Conservation (phyloP, 2,888 invertebrate genomes). For the Xestia xanthographa region DNA sequence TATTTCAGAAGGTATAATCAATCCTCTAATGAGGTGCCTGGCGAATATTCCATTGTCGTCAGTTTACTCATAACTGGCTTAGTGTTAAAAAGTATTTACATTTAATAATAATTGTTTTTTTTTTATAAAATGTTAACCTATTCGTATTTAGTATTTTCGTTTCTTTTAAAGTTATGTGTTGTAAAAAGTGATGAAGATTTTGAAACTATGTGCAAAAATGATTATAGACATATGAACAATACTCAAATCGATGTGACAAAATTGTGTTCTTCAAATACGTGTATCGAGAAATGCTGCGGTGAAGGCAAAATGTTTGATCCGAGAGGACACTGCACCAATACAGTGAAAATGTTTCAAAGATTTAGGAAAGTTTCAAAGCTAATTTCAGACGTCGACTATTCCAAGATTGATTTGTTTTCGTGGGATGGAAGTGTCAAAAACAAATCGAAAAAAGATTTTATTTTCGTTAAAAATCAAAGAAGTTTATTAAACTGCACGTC, state of each 20-base stretch:
- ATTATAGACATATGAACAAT: conserved; percentile 12
- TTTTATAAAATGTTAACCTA: no score
- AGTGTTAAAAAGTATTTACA: no score
- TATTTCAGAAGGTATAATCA: no score
- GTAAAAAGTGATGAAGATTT: conserved; percentile 25
- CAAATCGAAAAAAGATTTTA: neutral
- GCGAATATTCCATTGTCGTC: no score
- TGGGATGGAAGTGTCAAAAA: conserved; percentile 12
- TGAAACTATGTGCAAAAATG: conserved; percentile 19
- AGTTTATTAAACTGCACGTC: neutral
- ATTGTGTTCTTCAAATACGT: conserved; percentile 17
- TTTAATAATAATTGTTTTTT: no score
- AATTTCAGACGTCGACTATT: no score
- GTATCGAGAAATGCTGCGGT: conserved; percentile 37
- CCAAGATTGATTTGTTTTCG: neutral
- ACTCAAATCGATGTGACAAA: conserved; percentile 5
- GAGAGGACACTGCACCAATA: neutral
- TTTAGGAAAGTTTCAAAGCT: fast-evolving
- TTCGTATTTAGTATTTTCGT: neutral
- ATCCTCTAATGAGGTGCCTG: no score
- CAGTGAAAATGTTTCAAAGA: neutral
- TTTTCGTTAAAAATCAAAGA: conserved; percentile 26
- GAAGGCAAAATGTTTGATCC: conserved; percentile 11
- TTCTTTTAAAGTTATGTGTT: conserved; percentile 29
- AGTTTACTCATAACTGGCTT: no score